Base-by-base conservation (phyloP, 2,797 vertebrate species). In the Natrix natrix region DNA sequence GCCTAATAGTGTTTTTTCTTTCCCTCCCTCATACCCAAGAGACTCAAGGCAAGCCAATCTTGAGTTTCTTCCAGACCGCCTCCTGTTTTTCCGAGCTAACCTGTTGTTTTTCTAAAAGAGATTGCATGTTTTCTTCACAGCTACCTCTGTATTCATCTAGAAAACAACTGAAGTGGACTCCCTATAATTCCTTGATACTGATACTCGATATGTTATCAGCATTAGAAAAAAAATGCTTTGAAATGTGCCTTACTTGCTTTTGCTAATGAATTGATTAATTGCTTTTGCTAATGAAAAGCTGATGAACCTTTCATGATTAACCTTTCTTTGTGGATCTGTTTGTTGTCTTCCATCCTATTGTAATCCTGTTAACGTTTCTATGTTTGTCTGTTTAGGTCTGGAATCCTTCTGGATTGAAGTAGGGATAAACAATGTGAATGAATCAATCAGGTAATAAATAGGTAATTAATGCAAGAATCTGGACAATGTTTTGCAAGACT, bases 161-260 rank as follows among this genome's bases (percentile, higher is more conserved):
- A 48, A 83, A 83, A 89, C 48, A 92, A 78, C 91, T 17, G 91
- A 93, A 91, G 87, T 43, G 74, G 20, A 92, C 86, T 88, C 86
- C 37, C 86, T 52, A 8, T 54, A 89, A 52, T 94, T 92, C 88
- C 22, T 17, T 87, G 91, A 61, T 16, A 86, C n/a, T 6, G 20
- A n/a, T 43, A 74, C 4, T n/a, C 20, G 14, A 12, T 24, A 59
- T 28, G 13, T 55, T 63, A 16, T 43, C 24, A 48, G 28, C 32
- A 88, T 88, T 69, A 54, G 26, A 4, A 26, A 83, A 60, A 37
- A 12, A 26, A 32, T 88, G 10, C 20, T 55, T 61, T 91, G 90
- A 63, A 83, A 89, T 88, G n/a, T 61, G 48, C 57, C 16, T 17
- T 12, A 48, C 11, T 20, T 37, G n/a, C n/a, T n/a, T n/a, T n/a